Conservation (phyloP, 2,113 vertebrate species). For the Taxidea taxus region DNA sequence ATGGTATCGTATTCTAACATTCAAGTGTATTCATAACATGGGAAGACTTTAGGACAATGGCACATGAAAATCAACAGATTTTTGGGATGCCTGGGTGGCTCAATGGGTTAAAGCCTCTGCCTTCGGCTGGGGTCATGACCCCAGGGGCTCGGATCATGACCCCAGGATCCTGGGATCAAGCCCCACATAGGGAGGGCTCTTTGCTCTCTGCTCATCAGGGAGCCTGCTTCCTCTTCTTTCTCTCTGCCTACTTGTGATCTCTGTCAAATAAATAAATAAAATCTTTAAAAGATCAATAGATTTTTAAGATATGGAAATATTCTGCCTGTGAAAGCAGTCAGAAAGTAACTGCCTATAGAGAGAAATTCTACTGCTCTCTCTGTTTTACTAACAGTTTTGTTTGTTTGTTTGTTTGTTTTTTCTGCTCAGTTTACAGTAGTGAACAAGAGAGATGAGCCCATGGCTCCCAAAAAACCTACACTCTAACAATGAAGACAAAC, state of each 20-base stretch:
- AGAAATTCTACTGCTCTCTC: neutral
- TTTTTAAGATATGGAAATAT: neutral
- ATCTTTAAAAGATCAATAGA: neutral
- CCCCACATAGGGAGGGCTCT: no score
- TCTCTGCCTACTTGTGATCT: no score
- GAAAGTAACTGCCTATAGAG: neutral
- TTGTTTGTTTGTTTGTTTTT: neutral
- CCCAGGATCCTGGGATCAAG: no score
- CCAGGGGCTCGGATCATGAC: no score
- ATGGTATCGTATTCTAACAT: neutral
- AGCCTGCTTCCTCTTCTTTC: no score
- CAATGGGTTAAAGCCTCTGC: no score
- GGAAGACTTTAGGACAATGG: neutral
- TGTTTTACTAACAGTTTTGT: neutral
- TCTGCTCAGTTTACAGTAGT: neutral
- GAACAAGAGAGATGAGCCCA: neutral
- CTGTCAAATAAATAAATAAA: no score
- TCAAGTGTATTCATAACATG: neutral
- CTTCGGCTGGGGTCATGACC: no score
- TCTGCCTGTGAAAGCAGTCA: neutral
- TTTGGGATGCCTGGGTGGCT: neutral
- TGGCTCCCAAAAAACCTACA: neutral
- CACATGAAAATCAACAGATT: neutral
- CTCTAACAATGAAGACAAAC: neutral
- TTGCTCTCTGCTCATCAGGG: no score